Conservation (phyloP, 2,888 invertebrate species). For the Rhagophthalmus giganteus region DNA sequence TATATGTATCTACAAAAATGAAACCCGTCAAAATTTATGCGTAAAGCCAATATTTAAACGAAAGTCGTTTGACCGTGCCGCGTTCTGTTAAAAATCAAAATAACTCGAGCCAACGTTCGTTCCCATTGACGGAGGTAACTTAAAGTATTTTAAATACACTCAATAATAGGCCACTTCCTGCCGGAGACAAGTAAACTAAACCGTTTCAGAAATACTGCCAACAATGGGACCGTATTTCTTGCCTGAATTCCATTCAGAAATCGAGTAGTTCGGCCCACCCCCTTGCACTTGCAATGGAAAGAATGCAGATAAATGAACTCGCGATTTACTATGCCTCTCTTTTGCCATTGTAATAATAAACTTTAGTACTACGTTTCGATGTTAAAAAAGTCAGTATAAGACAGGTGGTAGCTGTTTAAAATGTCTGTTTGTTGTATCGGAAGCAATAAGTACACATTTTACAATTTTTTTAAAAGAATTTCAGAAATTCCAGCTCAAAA, state of each 20-base stretch:
- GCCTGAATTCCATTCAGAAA: conserved; percentile 29
- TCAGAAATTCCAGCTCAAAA: too few relatives aligned
- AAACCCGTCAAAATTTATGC: too few relatives aligned
- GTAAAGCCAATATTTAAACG: too few relatives aligned
- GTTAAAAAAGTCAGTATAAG: conserved; percentile 7
- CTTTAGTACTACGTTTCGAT: conserved; percentile 17
- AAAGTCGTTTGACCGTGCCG: neutral
- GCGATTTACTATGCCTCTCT: conserved; percentile 30
- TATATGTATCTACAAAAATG: too few relatives aligned
- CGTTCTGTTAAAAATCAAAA: conserved; percentile 6
- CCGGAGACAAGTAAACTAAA: conserved; percentile 26
- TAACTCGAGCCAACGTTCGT: conserved; percentile 13
- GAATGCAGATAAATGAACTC: conserved; percentile 31
- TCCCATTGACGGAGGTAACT: conserved; percentile 22
- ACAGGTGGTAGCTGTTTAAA: conserved; percentile 19
- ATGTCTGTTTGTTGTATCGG: conserved; percentile 1
- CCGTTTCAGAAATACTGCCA: conserved; percentile 22
- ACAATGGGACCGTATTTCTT: conserved; percentile 30
- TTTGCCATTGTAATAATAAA: conserved; percentile 12
- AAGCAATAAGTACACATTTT: neutral
- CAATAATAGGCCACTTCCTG: conserved; percentile 41
- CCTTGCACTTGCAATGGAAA: conserved; percentile 26
- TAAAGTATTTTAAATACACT: conserved; percentile 35
- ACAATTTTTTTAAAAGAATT: too few relatives aligned
- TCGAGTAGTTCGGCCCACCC: conserved; percentile 33